These are phyloP conservation scores for Aramus guarauna DNA, from an alignment of 2,113 vertebrate species.

Conservation along the genomic window DNA sequence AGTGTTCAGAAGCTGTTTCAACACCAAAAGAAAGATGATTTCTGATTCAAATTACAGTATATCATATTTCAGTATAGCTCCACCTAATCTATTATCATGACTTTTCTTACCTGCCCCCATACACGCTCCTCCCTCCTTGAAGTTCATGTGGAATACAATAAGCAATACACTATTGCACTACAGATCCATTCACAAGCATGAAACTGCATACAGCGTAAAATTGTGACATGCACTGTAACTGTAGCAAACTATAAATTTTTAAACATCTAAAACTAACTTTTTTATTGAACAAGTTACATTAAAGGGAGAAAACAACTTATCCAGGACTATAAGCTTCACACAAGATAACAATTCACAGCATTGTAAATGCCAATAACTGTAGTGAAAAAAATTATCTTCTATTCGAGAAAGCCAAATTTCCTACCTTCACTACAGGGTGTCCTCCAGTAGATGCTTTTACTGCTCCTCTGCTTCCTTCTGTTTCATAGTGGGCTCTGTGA, in stretches of 20 bases:
- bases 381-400: not conserved
- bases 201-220: not conserved
- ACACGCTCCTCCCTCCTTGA: not conserved
- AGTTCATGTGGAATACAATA: not conserved
- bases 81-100: not conserved
- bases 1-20: not conserved
- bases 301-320: not conserved
- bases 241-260: not conserved
- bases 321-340: not conserved
- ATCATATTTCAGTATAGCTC: not conserved
- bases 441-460: constrained; percentile 93
- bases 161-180: not conserved
- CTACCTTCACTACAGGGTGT: constrained; percentile 97
- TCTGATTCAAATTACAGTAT: not conserved
- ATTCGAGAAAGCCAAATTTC: constrained; percentile 4
- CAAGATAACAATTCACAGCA: not conserved
- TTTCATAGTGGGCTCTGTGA: constrained; percentile 98
- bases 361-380: not conserved
- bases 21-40: not conserved
- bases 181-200: not conserved
- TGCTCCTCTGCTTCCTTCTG: constrained; percentile 96
- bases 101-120: not conserved
- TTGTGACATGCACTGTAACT: not conserved
- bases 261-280: not conserved
- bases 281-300: not conserved